Base-by-base conservation (phyloP, 1,140 invertebrate genomes). In the Batillaria attramentaria region DNA sequence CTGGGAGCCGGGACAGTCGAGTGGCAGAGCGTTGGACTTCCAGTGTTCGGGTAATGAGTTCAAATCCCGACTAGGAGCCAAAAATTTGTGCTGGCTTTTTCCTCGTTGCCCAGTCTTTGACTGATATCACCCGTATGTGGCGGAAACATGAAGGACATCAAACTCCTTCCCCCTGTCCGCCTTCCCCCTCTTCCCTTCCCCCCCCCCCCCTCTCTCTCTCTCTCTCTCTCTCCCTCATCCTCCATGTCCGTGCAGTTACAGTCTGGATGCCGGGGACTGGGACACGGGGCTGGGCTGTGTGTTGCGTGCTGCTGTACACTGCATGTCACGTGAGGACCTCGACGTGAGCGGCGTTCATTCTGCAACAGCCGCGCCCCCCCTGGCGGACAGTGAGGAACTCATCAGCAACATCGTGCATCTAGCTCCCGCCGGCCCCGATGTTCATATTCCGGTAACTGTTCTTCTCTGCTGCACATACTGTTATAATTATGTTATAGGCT, bases 361-460 rank as follows among this genome's bases (percentile, higher is more conserved):
- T 54, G 66, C 85, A 16, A 57, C 81, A 4, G 85, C 80, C 16
- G 54, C 72, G 28, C 35, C 87, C 35, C 75, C 68, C 1, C 73
- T 89, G 31, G 65, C 60, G 0, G 84, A 88, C 39, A 85, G 83
- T n/a, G 88, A 89, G 62, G 88, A 89, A 72, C 84, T 89, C 35
- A 80, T 89, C 60, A 88, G 87, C 76, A 88, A 89, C 70, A 86
- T 89, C 20, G 80, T 89, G 24, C 43, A 78, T 16, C 50, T 89
- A 3, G 83, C 69, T 42, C 81, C 84, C 24, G 60, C 69, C 10
- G 81, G 81, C 35, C 43, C 69, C 10, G 84, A 86, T 28, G 80
- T 73, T 46, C 78, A 79, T 31, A 82, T 85, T n/a, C 78, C 50
- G 72, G 86, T 87, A 83, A 66, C 35, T 37, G 31, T n/a, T 46